Conservation (phyloP, 1,140 invertebrate species). For the Diorhabda carinulata region DNA sequence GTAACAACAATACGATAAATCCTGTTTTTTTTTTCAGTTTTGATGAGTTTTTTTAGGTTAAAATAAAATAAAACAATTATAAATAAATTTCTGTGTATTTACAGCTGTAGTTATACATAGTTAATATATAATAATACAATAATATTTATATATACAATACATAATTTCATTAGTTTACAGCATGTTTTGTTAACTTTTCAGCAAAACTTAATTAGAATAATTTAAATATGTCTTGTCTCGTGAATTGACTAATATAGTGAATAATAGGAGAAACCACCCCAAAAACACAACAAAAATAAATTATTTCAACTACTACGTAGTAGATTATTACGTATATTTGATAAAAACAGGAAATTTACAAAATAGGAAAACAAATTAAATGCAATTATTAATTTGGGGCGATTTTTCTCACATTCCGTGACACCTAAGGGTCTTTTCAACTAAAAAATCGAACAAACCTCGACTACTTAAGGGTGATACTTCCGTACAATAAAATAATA, state of each 20-base stretch:
- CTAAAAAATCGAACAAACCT: neutral
- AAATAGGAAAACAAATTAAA: neutral
- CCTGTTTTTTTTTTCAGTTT: too few species aligned
- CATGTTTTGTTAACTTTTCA: conserved; percentile 14
- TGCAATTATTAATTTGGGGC: too few species aligned
- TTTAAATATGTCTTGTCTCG: conserved; percentile 4
- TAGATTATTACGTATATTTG: neutral
- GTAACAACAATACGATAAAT: too few species aligned
- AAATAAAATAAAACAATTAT: neutral
- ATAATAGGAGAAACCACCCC: neutral
- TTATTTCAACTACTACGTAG: neutral
- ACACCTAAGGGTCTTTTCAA: neutral
- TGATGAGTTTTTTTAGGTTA: neutral
- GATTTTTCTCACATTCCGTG: too few species aligned
- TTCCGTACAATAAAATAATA: too few species aligned
- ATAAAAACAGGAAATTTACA: conserved; percentile 1
- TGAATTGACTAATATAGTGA: neutral
- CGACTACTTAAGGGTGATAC: neutral
- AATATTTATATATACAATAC: conserved; percentile 13
- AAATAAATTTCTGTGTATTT: conserved; percentile 17
- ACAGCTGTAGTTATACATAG: conserved; percentile 16
- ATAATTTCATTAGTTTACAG: conserved; percentile 16
- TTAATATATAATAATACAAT: conserved; percentile 13
- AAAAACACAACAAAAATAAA: neutral
- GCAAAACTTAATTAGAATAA: conserved; percentile 8